Base-by-base conservation (phyloP, 1,140 invertebrate genomes). In the Drosophila gunungcola region DNA sequence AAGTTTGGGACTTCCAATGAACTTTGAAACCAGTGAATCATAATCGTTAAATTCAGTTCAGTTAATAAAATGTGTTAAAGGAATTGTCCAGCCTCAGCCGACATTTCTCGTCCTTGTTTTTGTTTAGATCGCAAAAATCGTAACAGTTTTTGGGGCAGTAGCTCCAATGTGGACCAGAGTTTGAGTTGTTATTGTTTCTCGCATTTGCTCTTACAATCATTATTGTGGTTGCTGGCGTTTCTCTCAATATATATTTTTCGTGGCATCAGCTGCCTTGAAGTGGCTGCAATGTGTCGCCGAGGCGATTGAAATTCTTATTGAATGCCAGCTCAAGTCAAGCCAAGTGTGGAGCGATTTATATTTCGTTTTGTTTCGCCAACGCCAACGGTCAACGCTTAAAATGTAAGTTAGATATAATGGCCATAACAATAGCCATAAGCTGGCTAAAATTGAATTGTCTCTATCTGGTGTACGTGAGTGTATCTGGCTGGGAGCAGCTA, bases 201-300 rank as follows among this genome's bases (percentile, higher is more conserved):
- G 43, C 78, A 55, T 13, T 67, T 58, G 43, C 29, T 78, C 56
- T 29, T 61, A 36, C 54, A 34, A 13, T 25, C 52, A 58, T 57
- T 78, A 48, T 55, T 60, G 43, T 42, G 64, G 41, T 67, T 58
- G 13, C 27, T 68, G 27, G 21, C 29, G 6, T 43, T 56, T 67
- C 55, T 36, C 55, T 41, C 43, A 32, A 58, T 56, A 29, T 29
- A 41, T 29, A 41, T 29, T 63, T 72, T 34, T 52, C 39, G 56
- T 56, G 76, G 81, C 81, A 85, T 83, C 80, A 83, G 81, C 77
- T 85, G 80, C 61, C 65, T 53, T 54, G 12, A 85, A 85, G 55
- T 67, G 53, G 21, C 38, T 61, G 51, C 67, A 56, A 48, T 70
- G 63, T 70, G 67, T 70, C 67, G 64, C 64, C 51, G 34, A 48